A percentile compares a stretch with the other conserved stretches of the same genome.
Conservation (phyloP, 1,140 invertebrate species). For the Melitaea cinxia region DNA sequence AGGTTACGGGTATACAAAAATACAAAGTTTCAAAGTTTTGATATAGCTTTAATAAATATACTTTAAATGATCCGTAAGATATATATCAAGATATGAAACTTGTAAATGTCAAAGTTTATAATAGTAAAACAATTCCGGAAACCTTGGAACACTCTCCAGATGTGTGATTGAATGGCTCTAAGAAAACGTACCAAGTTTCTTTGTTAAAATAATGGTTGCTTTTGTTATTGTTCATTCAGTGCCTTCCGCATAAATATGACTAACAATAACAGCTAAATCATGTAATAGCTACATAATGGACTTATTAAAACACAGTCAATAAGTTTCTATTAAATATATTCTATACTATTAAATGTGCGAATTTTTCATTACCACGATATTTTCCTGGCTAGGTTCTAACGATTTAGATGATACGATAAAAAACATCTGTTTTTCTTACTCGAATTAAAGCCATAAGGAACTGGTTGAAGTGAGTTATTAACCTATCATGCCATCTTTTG, state of each 20-base stretch:
- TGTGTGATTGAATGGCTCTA: conserved; percentile 16
- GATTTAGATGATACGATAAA: no score
- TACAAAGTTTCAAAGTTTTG: not conserved
- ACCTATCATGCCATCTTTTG: no score
- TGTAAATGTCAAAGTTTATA: conserved; percentile 17
- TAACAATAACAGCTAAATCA: not conserved
- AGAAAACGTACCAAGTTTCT: conserved; percentile 20
- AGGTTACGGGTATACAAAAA: no score
- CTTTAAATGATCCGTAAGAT: not conserved
- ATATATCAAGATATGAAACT: conserved; percentile 3
- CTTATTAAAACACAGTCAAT: no score
- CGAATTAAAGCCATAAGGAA: no score
- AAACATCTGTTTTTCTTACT: no score
- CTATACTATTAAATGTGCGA: no score
- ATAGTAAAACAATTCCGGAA: conserved; percentile 16
- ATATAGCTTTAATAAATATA: not conserved
- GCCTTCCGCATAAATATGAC: not conserved
- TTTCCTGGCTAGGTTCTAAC: no score
- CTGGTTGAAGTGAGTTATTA: no score
- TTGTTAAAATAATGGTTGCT: conserved; percentile 9
- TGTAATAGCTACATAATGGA: not conserved
- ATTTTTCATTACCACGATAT: no score
- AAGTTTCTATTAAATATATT: no score
- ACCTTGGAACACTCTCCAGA: conserved; percentile 21
- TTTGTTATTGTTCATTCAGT: not conserved